phyloP scores from a whole-genome alignment of 2,888 invertebrate genomes.

The Platynereis dumerilii region DNA sequence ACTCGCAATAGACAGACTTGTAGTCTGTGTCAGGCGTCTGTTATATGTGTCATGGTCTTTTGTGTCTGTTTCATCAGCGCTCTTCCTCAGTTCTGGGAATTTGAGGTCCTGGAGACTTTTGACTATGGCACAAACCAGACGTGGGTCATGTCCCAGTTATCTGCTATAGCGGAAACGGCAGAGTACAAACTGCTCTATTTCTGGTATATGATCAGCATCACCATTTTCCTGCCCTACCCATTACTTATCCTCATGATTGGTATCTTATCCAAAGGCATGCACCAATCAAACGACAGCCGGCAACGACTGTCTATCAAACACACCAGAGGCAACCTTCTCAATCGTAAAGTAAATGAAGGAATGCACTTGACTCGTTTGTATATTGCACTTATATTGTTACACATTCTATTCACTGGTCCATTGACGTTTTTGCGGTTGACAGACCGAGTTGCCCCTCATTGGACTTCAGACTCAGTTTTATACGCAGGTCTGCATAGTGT shows the following conservation, averaged over 20 bases:
- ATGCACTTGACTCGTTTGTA: conserved; percentile 49
- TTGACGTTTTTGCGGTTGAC: conserved; percentile 40
- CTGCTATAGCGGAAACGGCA: conserved; percentile 44
- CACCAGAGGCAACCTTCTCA: conserved; percentile 45
- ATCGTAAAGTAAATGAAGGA: conserved; percentile 51
- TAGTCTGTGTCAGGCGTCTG: conserved; percentile 49
- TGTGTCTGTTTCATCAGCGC: conserved; percentile 55
- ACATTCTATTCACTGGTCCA: conserved; percentile 53
- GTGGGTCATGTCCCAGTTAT: conserved; percentile 43
- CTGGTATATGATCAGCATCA: conserved; percentile 57
- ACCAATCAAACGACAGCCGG: conserved; percentile 42
- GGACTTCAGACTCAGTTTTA: conserved; percentile 25
- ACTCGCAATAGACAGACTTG: conserved; percentile 47
- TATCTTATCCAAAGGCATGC: conserved; percentile 44
- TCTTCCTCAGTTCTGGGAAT: conserved; percentile 59
- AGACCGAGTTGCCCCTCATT: conserved; percentile 26
- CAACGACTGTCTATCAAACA: conserved; percentile 40
- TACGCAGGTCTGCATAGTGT: conserved; percentile 44
- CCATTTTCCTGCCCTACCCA: conserved; percentile 52
- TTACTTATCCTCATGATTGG: conserved; percentile 47
- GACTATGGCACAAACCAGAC: conserved; percentile 42
- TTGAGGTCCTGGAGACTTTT: conserved; percentile 41
- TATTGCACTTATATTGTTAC: conserved; percentile 47
- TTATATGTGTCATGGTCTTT: conserved; percentile 51
- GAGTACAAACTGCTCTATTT: conserved; percentile 57